These are phyloP conservation scores for Nomada lathburiana DNA, from an alignment of 2,888 invertebrate species.

Conservation along the genomic window DNA sequence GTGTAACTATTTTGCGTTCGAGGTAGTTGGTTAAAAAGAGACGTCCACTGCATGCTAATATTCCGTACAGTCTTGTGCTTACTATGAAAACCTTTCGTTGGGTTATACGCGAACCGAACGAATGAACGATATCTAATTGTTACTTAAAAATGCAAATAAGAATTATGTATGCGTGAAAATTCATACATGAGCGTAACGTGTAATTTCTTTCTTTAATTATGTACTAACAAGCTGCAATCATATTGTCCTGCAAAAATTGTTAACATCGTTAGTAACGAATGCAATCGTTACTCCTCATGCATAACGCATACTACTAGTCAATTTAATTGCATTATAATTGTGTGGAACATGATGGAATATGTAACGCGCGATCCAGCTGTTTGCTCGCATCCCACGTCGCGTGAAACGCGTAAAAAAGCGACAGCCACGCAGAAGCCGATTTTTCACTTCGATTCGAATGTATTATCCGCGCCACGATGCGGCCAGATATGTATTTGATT, in stretches of 20 bases:
- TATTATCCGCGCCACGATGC: conserved; percentile 25
- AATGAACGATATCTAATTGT: conserved; percentile 49
- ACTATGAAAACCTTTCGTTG: conserved; percentile 13
- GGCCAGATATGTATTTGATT: conserved; percentile 43
- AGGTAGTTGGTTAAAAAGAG: no score
- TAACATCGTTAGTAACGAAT: conserved; percentile 56
- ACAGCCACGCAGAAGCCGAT: conserved; percentile 14
- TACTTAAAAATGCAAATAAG: conserved; percentile 50
- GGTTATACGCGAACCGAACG: neutral
- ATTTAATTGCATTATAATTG: conserved; percentile 53
- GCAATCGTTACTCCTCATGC: conserved; percentile 55
- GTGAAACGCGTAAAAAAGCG: neutral
- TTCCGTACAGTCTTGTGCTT: neutral
- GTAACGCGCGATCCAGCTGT: conserved; percentile 46
- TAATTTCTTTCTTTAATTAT: conserved; percentile 52
- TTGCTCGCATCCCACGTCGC: conserved; percentile 37
- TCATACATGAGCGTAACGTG: conserved; percentile 43
- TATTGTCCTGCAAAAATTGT: conserved; percentile 39
- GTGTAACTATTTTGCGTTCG: neutral
- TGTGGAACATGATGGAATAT: conserved; percentile 16
- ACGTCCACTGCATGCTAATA: no score
- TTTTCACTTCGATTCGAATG: conserved; percentile 21
- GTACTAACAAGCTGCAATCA: conserved; percentile 56
- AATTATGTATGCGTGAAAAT: conserved; percentile 60
- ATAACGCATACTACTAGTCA: conserved; percentile 56